phyloP scores from a whole-genome alignment of 2,113 vertebrate genomes.

The Mesembrinibis cayennensis region DNA sequence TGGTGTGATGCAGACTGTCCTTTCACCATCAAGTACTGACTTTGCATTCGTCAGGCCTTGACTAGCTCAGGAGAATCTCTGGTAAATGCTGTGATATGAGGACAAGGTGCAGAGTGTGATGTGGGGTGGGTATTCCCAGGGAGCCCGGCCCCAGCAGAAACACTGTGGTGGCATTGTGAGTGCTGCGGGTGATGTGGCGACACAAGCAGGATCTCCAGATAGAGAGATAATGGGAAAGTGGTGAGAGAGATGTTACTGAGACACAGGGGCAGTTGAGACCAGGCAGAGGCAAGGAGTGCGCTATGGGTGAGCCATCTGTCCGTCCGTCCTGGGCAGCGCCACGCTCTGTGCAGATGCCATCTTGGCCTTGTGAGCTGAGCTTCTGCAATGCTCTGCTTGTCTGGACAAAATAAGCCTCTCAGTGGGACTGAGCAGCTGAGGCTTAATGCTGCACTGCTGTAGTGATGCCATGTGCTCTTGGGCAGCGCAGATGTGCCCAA shows the following conservation, averaged over 20 bases:
- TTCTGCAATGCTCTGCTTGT: neutral
- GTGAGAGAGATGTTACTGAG: neutral
- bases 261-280: neutral
- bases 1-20: neutral
- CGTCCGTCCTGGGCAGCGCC: neutral
- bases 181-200: neutral
- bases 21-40: neutral
- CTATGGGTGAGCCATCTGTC: neutral
- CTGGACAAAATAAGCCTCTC: neutral
- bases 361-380: neutral
- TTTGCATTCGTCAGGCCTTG: neutral
- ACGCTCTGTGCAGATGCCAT: neutral
- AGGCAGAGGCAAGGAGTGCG: neutral
- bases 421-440: neutral
- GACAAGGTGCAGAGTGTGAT: neutral
- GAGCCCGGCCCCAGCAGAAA: neutral
- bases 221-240: neutral
- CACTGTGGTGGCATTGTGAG: fast-evolving
- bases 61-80: neutral
- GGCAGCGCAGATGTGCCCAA: neutral
- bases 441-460: neutral
- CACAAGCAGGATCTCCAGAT: neutral
- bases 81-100: neutral
- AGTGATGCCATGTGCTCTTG: neutral
- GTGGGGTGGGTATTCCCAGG: neutral